phyloP scores from a whole-genome alignment of 37 sponge, comb jelly and placozoan genomes.

The Hexactinellida sp. region DNA sequence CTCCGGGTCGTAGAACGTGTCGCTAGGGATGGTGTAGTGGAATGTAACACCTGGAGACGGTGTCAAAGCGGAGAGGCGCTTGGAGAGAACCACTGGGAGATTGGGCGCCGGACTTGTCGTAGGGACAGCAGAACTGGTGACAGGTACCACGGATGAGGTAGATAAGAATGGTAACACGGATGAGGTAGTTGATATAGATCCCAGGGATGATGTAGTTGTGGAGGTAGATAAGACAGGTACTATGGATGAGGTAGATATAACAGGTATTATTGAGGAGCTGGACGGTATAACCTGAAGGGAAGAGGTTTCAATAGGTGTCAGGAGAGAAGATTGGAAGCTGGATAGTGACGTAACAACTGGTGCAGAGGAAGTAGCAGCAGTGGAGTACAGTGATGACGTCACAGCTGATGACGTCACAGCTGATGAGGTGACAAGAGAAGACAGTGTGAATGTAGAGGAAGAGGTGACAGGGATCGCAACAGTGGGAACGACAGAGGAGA shows the following conservation, averaged over 20 bases:
- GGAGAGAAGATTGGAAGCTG: no score
- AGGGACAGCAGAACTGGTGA: neutral
- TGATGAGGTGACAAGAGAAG: no score
- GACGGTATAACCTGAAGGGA: no score
- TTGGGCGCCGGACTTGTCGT: neutral
- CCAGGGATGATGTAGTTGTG: neutral
- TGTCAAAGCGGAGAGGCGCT: neutral
- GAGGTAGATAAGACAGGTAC: no score
- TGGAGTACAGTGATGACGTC: neutral
- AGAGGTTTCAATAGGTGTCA: no score
- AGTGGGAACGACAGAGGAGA: neutral
- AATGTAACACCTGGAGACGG: neutral
- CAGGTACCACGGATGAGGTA: neutral
- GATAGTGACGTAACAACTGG: no score
- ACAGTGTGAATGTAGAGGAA: no score
- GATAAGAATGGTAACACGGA: neutral
- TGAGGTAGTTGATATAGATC: neutral
- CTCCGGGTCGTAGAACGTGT: neutral
- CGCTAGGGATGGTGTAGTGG: neutral
- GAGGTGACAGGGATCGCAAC: neutral
- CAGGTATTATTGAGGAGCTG: neutral
- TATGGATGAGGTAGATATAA: neutral
- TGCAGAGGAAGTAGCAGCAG: no score
- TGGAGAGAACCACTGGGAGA: neutral
- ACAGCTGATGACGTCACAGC: constrained; percentile 1